Evolutionary conservation across 1,140 invertebrate genomes (phyloP).

Genomic region (Eurosta solidaginis): DNA sequence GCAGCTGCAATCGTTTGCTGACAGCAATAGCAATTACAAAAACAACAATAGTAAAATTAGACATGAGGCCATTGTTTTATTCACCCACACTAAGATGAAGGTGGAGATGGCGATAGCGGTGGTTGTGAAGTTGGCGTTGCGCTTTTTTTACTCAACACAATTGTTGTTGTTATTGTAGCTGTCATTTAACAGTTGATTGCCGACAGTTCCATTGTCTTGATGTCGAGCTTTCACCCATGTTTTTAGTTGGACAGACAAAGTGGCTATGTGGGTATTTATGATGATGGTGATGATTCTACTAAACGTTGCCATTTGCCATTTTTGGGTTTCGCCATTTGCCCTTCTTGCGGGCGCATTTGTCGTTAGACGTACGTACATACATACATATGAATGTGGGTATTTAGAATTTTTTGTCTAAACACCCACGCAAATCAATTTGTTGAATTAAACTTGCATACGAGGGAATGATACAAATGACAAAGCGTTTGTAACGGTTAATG

Average conservation of each 20-base stretch:
- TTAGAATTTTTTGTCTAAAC: constrained; percentile 59
- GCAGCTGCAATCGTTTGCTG: not conserved
- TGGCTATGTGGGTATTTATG: constrained; percentile 26
- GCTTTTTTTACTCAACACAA: not conserved
- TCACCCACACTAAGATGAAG: not conserved
- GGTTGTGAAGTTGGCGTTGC: not conserved
- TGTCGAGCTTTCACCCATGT: constrained; percentile 2
- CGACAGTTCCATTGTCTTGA: constrained; percentile 2
- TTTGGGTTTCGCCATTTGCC: constrained; percentile 59
- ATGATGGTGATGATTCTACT: constrained; percentile 52
- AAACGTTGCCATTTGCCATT: constrained; percentile 60
- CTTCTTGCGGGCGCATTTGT: constrained; percentile 38
- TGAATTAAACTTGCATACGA: constrained; percentile 40
- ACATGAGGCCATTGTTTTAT: not conserved
- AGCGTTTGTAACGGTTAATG: not conserved
- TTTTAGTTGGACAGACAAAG: not conserved
- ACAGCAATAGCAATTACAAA: not conserved
- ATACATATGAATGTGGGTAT: no score
- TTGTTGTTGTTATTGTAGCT: not conserved
- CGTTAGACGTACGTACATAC: no score
- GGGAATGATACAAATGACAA: not conserved
- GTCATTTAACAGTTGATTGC: constrained; percentile 23
- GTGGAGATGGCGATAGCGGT: not conserved
- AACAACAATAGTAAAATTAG: not conserved
- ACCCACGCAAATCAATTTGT: constrained; percentile 60